phyloP scores from a whole-genome alignment of 2,113 vertebrate species.

The Atractosteus spatula region DNA sequence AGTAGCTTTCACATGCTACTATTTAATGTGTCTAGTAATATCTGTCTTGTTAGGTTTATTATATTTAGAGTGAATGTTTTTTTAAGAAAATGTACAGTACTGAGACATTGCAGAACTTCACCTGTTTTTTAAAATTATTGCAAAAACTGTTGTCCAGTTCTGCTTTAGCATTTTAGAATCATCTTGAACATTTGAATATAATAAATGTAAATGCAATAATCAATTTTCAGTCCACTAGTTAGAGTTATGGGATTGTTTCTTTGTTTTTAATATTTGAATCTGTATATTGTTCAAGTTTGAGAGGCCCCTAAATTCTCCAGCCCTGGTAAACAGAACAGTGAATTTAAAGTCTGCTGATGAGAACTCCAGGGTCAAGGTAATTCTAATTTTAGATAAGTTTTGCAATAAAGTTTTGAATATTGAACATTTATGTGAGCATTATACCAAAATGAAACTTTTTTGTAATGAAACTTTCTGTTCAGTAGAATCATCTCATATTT shows the following conservation, averaged over 20 bases:
- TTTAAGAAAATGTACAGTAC: too few species aligned
- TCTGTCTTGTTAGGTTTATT: too few species aligned
- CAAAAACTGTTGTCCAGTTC: too few species aligned
- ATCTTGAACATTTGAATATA: neutral
- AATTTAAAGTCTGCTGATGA: neutral
- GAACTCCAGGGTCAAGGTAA: constrained; percentile 1
- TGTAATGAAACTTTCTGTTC: too few species aligned
- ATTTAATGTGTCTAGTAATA: too few species aligned
- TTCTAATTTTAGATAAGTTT: neutral
- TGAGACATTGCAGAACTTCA: too few species aligned
- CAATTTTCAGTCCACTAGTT: neutral
- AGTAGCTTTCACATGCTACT: too few species aligned
- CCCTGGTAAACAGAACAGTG: neutral
- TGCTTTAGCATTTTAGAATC: neutral
- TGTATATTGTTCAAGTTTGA: neutral
- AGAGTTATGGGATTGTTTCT: neutral
- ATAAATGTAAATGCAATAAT: neutral
- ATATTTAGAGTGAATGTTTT: too few species aligned
- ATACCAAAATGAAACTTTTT: too few species aligned
- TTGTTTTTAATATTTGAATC: neutral
- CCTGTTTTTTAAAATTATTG: neutral
- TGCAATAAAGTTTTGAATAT: neutral
- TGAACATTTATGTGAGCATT: neutral
- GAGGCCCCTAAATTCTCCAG: neutral
- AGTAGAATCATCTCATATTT: neutral